Conservation (phyloP, 2,888 invertebrate species). For the Aphidoletes aphidimyza region DNA sequence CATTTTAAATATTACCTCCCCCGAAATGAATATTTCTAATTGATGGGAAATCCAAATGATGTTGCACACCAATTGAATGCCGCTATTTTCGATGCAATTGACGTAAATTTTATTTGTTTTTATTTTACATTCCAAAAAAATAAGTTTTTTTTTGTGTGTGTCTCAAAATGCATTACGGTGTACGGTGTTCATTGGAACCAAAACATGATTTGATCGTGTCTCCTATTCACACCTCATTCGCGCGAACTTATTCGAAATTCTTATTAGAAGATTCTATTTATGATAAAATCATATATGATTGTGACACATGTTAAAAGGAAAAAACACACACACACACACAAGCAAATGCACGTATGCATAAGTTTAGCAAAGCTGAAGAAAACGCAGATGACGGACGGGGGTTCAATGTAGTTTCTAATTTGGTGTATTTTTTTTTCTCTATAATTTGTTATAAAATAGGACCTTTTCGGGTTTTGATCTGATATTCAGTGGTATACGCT, state of each 20-base stretch:
- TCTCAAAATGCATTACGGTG: no score
- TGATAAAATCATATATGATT: constrained; percentile 4
- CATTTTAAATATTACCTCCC: neutral
- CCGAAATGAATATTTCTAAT: constrained; percentile 15
- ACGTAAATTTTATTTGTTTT: no score
- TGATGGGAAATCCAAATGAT: neutral
- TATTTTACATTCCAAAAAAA: no score
- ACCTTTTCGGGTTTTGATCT: neutral
- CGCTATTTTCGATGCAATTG: no score
- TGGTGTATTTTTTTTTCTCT: no score
- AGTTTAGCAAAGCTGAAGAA: no score
- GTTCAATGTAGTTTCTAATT: no score
- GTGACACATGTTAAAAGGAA: constrained; percentile 2
- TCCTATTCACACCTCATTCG: neutral
- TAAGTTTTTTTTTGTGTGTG: neutral
- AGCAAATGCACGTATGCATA: neutral
- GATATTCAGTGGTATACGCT: neutral
- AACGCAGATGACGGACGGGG: neutral
- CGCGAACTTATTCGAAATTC: neutral
- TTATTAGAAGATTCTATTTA: constrained; percentile 2
- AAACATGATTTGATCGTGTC: no score
- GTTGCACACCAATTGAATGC: no score
- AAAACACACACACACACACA: neutral
- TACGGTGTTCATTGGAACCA: no score
- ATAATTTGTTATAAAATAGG: no score